phyloP scores from a whole-genome alignment of 2,797 vertebrate genomes.

The Syngnathus acus region DNA sequence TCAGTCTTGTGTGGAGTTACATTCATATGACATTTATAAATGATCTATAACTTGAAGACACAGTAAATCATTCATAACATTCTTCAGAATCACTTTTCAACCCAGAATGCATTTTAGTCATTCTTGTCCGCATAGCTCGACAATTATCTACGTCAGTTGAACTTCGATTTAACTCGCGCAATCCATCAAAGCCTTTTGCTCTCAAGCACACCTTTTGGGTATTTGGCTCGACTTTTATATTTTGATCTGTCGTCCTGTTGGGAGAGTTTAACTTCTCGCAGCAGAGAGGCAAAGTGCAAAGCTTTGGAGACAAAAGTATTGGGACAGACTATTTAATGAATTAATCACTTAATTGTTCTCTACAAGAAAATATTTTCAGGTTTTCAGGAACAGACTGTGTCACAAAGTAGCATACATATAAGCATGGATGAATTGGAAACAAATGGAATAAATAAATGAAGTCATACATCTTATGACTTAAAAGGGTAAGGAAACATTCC shows the following conservation, averaged over 20 bases:
- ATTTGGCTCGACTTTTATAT: neutral
- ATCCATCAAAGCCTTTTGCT: neutral
- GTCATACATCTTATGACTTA: neutral
- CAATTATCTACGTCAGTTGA: neutral
- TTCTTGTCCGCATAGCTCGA: neutral
- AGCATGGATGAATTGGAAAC: no score
- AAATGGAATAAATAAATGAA: no score
- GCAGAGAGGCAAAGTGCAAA: neutral
- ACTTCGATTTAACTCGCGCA: neutral
- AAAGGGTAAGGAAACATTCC: conserved; percentile 88
- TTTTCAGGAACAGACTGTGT: no score
- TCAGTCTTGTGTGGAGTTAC: conserved; percentile 22
- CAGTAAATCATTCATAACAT: conserved; percentile 39
- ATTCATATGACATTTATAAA: conserved; percentile 33
- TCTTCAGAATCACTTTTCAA: neutral
- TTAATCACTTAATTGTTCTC: neutral
- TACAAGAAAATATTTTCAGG: no score
- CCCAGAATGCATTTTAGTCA: conserved; percentile 1
- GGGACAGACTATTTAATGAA: neutral
- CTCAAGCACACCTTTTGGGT: neutral
- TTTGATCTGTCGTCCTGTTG: neutral
- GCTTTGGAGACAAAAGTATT: neutral
- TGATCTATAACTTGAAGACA: conserved; percentile 34
- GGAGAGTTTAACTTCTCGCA: neutral
- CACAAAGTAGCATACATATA: no score